Evolutionary conservation across 2,113 vertebrate genomes (phyloP).

Genomic region (Syngnathus scovelli): DNA sequence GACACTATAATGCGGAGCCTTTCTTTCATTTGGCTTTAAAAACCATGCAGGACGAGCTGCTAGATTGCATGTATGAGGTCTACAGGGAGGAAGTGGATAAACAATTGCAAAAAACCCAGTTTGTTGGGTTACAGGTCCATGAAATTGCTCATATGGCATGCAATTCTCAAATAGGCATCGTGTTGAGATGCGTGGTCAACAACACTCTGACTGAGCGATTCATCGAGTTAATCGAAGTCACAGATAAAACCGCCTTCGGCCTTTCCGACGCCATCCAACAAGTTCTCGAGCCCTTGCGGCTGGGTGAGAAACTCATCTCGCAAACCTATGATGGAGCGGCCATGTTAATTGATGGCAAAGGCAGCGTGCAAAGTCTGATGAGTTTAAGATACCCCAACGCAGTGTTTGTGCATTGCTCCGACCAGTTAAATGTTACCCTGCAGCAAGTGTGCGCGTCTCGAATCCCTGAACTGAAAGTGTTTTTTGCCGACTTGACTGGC

Average conservation of each 20-base stretch:
- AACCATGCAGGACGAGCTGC: not conserved
- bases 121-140: conserved; percentile 7
- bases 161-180: not conserved
- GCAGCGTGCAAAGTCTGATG: not conserved
- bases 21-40: not conserved
- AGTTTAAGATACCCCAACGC: not conserved
- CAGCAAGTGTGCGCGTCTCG: not conserved
- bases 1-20: not conserved
- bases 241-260: not conserved
- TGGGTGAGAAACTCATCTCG: not conserved
- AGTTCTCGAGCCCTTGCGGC: conserved; percentile 1
- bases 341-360: not conserved
- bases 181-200: not conserved
- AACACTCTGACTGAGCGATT: not conserved
- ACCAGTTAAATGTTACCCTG: conserved; percentile 1
- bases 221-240: conserved; percentile 1
- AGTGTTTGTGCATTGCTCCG: conserved; percentile 7
- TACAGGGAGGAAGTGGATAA: conserved; percentile 1
- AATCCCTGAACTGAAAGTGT: conserved; percentile 3
- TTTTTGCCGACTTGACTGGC: conserved; percentile 1
- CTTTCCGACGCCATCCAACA: conserved; percentile 1
- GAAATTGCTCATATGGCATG: not conserved
- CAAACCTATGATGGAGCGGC: conserved; percentile 2
- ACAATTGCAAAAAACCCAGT: not conserved
- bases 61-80: conserved; percentile 1